Evolutionary conservation across 2,113 vertebrate genomes (phyloP).

Genomic region (Pygoscelis antarcticus): DNA sequence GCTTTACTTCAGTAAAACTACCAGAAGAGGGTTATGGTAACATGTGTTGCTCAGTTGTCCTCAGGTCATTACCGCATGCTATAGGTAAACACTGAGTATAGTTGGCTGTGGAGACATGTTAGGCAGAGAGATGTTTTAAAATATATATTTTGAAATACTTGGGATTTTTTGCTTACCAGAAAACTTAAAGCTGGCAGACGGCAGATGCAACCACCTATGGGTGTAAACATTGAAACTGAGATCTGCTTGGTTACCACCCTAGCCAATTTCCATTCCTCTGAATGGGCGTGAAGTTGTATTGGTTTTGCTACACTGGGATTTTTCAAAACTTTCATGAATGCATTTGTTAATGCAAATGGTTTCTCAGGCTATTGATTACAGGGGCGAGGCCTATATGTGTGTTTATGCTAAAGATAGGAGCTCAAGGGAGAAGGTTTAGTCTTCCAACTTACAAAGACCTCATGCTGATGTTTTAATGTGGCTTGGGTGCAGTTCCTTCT

Average conservation of each 20-base stretch:
- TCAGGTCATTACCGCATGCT: not conserved
- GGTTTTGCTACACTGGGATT: not conserved
- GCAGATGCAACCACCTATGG: not conserved
- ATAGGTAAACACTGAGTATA: not conserved
- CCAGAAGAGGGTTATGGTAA: not conserved
- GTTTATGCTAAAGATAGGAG: not conserved
- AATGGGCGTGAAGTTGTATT: not conserved
- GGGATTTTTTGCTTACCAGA: not conserved
- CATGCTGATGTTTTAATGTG: rapidly evolving
- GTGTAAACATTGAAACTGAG: not conserved
- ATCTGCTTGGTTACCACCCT: not conserved
- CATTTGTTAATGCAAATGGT: not conserved
- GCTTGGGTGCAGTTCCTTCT: not conserved
- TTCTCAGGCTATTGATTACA: not conserved
- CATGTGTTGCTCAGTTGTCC: not conserved
- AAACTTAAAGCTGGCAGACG: not conserved
- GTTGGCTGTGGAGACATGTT: not conserved
- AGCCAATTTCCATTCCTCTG: not conserved
- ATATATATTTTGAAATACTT: not conserved
- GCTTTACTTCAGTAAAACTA: not conserved
- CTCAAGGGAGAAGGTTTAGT: not conserved
- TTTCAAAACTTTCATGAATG: not conserved
- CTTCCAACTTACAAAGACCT: not conserved
- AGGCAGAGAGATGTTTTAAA: not conserved
- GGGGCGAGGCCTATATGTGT: not conserved